phyloP scores from a whole-genome alignment of 2,797 vertebrate genomes.

The Mallotus villosus region DNA sequence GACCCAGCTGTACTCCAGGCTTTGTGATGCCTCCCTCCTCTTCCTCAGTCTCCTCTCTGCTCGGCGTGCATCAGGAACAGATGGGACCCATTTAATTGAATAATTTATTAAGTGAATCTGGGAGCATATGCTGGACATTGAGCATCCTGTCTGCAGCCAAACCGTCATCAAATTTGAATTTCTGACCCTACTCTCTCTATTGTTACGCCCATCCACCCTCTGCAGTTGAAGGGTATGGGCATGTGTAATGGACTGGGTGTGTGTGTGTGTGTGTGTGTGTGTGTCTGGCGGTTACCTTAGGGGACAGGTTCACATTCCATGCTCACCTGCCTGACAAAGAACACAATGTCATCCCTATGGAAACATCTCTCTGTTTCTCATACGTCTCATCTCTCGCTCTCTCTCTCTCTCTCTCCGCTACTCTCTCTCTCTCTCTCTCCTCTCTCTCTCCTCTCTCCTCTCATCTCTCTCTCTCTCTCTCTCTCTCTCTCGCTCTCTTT shows the following conservation, averaged over 20 bases:
- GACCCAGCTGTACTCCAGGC: slow-evolving; percentile 24
- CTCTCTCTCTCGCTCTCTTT: not conserved
- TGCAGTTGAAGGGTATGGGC: slow-evolving; percentile 21
- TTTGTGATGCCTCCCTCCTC: slow-evolving; percentile 4
- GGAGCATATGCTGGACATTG: slow-evolving; percentile 50
- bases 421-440: too few relatives aligned
- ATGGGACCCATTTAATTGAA: slow-evolving; percentile 51
- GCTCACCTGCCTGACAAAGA: slow-evolving; percentile 27
- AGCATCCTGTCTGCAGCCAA: slow-evolving; percentile 36
- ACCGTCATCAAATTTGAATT: slow-evolving; percentile 25
- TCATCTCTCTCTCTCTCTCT: not conserved
- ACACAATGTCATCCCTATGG: slow-evolving; percentile 5
- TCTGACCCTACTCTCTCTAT: slow-evolving; percentile 10
- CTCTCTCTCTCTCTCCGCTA: not conserved
- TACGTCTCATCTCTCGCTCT: not conserved
- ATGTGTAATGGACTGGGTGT: not conserved
- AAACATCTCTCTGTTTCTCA: not conserved
- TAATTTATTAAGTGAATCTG: slow-evolving; percentile 53
- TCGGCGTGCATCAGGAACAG: slow-evolving; percentile 29
- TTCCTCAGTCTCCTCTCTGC: slow-evolving; percentile 15
- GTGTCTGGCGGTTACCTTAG: not conserved
- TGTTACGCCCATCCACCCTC: slow-evolving; percentile 25
- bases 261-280: too few relatives aligned
- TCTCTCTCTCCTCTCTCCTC: not conserved
- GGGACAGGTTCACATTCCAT: slow-evolving; percentile 14